Percentiles rank a stretch among this genome's conserved stretches.
Conservation (phyloP, 2,113 vertebrate species). For the Scytalopus superciliaris region DNA sequence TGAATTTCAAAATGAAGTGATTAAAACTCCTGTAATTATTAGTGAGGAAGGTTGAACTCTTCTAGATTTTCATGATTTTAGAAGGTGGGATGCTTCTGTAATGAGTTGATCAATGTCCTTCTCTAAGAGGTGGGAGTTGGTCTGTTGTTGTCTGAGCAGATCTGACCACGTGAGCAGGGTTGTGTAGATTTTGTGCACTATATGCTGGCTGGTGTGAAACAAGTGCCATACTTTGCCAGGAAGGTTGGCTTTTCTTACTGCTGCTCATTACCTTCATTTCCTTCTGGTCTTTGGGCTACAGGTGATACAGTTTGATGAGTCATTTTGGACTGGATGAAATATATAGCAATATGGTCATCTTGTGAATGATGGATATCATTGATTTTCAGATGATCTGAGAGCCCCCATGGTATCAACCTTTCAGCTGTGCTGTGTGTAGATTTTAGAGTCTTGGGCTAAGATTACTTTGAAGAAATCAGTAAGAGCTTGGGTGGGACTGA, state of each 20-base stretch:
- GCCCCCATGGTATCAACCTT: background rate
- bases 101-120: background rate
- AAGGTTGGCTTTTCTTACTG: background rate
- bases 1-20: slow-evolving; percentile 4
- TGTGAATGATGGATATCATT: background rate
- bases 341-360: accelerated
- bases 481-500: background rate
- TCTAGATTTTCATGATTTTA: background rate
- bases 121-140: background rate
- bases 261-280: background rate
- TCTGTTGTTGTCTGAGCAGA: background rate
- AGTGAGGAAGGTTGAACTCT: background rate
- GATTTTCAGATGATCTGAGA: background rate
- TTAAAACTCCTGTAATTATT: background rate
- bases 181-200: background rate
- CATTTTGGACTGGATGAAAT: background rate
- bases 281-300: background rate
- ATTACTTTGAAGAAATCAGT: background rate
- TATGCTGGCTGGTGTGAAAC: background rate
- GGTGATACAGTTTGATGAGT: background rate
- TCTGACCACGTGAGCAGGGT: background rate
- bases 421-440: background rate
- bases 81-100: background rate
- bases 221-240: background rate
- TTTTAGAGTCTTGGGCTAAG: background rate